Conservation (phyloP, 2,888 invertebrate genomes). For the Anodontia alba region DNA sequence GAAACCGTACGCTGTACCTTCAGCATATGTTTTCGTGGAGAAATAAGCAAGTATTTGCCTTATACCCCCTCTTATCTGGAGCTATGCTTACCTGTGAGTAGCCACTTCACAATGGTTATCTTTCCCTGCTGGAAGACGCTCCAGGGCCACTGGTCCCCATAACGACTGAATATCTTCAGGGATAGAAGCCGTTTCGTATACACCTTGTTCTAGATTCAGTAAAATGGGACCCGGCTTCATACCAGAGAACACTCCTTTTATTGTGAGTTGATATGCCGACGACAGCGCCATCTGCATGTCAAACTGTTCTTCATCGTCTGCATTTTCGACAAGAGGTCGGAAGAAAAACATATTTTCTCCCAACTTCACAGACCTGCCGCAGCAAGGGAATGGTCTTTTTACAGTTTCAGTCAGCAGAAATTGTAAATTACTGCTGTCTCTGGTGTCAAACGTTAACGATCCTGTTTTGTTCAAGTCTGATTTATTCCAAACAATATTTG, state of each 20-base stretch:
- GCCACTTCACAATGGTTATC: conserved; percentile 80
- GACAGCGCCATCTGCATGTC: neutral
- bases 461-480: neutral
- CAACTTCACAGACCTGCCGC: neutral
- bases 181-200: conserved; percentile 78
- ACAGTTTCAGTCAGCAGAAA: neutral
- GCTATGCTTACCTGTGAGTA: conserved; percentile 78
- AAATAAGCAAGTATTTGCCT: too few species aligned
- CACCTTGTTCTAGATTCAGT: conserved; percentile 55
- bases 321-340: neutral
- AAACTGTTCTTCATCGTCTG: neutral
- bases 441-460: neutral
- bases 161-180: conserved; percentile 78
- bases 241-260: neutral
- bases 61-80: too few species aligned
- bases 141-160: conserved; percentile 81
- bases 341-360: neutral
- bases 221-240: conserved; percentile 63
- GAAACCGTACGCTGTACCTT: too few species aligned
- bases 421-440: neutral
- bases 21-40: too few species aligned
- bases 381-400: neutral
- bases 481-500: neutral
- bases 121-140: conserved; percentile 70
- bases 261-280: neutral